These are phyloP conservation scores for Sepiola atlantica DNA, from an alignment of 2,888 invertebrate species.

Conservation along the genomic window DNA sequence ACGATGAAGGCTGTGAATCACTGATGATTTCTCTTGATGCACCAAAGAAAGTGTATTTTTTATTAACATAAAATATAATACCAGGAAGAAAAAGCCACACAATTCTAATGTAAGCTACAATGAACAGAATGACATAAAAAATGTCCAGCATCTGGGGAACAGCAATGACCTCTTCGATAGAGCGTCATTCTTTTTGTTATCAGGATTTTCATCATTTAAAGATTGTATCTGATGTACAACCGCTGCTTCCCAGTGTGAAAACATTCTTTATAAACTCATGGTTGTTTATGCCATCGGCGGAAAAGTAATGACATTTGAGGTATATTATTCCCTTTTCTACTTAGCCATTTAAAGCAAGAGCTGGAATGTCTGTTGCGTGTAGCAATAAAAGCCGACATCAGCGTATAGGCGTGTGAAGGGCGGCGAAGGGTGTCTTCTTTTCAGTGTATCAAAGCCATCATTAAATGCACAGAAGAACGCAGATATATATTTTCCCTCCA, in stretches of 20 bases:
- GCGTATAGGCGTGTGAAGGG: background rate
- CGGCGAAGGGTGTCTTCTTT: no score
- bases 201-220: background rate
- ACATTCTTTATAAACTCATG: background rate
- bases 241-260: background rate
- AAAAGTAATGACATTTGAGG: background rate
- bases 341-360: background rate
- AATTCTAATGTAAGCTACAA: no score
- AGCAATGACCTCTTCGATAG: background rate
- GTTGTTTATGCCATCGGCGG: background rate
- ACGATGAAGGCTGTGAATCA: no score
- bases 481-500: no score
- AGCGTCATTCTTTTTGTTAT: background rate
- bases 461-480: no score
- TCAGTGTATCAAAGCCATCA: no score
- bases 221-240: conserved; percentile 2
- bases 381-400: background rate
- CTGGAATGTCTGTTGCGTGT: background rate
- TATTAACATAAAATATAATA: no score
- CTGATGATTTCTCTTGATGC: no score
- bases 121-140: no score
- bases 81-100: no score
- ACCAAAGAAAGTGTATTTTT: no score
- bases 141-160: background rate
- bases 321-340: background rate